A percentile compares a stretch with the other conserved stretches of the same genome.
Conservation (phyloP, 2,888 invertebrate species). For the Chrysotoxum bicinctum region DNA sequence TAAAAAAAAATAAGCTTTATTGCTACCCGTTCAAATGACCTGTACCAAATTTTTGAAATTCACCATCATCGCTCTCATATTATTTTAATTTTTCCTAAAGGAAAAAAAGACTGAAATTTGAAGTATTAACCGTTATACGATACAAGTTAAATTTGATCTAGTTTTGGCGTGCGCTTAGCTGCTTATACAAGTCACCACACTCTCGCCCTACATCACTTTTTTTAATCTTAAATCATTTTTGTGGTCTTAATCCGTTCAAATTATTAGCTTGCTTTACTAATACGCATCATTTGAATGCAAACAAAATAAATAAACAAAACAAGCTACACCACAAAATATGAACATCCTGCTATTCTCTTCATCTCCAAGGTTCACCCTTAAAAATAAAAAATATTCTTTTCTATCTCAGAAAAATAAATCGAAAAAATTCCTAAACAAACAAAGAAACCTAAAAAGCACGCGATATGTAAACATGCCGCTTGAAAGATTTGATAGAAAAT, state of each 20-base stretch:
- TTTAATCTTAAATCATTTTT: constrained; percentile 27
- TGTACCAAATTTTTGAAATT: too few species aligned
- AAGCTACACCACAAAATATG: constrained; percentile 14
- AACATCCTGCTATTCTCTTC: constrained; percentile 30
- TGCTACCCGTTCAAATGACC: too few species aligned
- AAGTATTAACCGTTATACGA: too few species aligned
- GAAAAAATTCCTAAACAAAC: constrained; percentile 43
- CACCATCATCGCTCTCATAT: too few species aligned
- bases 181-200: too few species aligned
- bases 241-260: constrained; percentile 43
- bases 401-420: neutral
- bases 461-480: constrained; percentile 35
- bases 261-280: constrained; percentile 49
- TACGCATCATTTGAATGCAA: constrained; percentile 10
- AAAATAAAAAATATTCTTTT: neutral
- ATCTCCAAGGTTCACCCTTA: constrained; percentile 1
- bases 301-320: constrained; percentile 31
- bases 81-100: too few species aligned
- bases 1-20: too few species aligned
- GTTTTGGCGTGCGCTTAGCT: too few species aligned
- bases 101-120: too few species aligned
- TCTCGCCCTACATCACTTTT: neutral
- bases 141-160: too few species aligned
- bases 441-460: constrained; percentile 52
- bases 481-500: constrained; percentile 21